Conservation (phyloP, 2,113 vertebrate genomes). For the Anolis carolinensis region DNA sequence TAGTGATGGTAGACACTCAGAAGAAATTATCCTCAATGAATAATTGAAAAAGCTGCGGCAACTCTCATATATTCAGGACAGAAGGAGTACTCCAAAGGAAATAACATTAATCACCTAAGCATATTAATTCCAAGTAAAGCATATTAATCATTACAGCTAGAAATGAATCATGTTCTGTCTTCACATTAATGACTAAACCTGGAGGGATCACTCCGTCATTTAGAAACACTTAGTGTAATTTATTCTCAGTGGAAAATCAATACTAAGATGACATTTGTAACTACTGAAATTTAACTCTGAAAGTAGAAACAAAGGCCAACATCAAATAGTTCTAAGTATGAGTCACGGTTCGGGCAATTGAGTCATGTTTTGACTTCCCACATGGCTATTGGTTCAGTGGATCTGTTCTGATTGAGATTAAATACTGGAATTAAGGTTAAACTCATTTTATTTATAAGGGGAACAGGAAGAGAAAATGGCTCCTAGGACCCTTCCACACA, state of each 20-base stretch:
- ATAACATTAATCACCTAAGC: background rate
- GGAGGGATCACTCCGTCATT: background rate
- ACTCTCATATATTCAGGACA: background rate
- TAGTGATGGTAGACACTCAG: background rate
- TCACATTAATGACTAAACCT: background rate
- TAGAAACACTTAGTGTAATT: background rate
- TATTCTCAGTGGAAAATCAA: background rate
- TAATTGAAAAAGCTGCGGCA: background rate
- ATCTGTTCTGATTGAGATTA: too few relatives aligned
- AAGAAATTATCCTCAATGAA: too few relatives aligned
- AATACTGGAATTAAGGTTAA: too few relatives aligned
- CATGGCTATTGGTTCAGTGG: too few relatives aligned
- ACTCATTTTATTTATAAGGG: too few relatives aligned
- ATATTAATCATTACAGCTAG: background rate
- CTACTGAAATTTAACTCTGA: background rate
- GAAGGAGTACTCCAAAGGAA: background rate
- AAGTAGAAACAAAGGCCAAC: background rate
- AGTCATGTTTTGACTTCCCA: too few relatives aligned
- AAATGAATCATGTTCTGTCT: background rate
- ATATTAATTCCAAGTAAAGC: background rate
- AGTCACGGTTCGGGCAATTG: too few relatives aligned
- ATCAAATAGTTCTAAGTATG: too few relatives aligned
- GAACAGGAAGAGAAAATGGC: too few relatives aligned
- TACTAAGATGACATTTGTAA: background rate
- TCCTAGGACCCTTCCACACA: too few relatives aligned